Percentiles rank a stretch among this genome's conserved stretches.
Conservation (phyloP, 2,797 vertebrate species). For the Petrocephalus sullivani region DNA sequence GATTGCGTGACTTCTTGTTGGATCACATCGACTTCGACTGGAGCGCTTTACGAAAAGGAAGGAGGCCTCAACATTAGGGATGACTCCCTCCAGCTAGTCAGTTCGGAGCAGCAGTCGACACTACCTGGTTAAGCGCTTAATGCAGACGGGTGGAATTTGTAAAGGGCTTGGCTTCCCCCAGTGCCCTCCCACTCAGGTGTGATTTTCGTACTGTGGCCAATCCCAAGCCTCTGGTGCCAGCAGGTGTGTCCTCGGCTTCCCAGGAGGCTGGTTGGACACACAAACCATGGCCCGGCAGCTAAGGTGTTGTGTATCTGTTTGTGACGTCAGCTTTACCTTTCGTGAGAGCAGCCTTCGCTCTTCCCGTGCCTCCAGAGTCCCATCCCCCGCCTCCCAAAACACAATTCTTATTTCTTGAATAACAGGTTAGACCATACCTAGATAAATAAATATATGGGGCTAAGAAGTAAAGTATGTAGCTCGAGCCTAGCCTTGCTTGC, state of each 20-base stretch:
- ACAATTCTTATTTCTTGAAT: constrained; percentile 14
- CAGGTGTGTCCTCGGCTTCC: constrained; percentile 69
- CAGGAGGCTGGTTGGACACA: constrained; percentile 52
- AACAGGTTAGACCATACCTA: constrained; percentile 14
- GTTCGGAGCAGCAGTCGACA: constrained; percentile 49
- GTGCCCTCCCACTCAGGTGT: constrained; percentile 71
- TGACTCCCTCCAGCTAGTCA: constrained; percentile 29
- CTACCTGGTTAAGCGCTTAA: constrained; percentile 71
- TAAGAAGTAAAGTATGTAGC: constrained; percentile 17
- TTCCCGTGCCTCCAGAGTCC: neutral
- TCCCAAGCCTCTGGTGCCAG: constrained; percentile 47
- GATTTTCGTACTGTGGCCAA: constrained; percentile 58
- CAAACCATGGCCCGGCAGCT: neutral
- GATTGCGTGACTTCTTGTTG: constrained; percentile 56
- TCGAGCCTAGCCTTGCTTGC: neutral
- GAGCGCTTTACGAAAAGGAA: constrained; percentile 43
- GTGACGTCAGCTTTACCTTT: constrained; percentile 39
- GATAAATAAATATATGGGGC: constrained; percentile 15
- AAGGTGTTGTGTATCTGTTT: constrained; percentile 12
- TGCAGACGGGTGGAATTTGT: constrained; percentile 81
- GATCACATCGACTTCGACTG: constrained; percentile 34
- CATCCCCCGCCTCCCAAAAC: constrained; percentile 27
- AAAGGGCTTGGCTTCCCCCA: constrained; percentile 72
- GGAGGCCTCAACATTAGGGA: constrained; percentile 30
- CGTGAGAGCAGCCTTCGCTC: constrained; percentile 32